phyloP scores from a whole-genome alignment of 2,113 vertebrate genomes.

The Carollia perspicillata region DNA sequence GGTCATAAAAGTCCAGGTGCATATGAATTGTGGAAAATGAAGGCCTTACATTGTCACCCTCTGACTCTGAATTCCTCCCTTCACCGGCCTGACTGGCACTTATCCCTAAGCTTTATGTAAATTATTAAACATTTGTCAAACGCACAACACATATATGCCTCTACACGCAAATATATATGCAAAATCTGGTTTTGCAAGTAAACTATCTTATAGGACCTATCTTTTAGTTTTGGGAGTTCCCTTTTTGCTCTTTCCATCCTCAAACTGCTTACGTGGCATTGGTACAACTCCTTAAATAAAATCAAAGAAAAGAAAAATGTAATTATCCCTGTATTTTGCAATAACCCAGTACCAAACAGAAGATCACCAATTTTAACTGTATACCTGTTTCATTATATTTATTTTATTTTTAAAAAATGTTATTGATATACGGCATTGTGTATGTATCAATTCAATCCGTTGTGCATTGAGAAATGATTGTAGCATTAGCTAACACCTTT shows the following conservation, averaged over 20 bases:
- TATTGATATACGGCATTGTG: not conserved
- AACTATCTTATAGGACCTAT: not conserved
- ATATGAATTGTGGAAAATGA: not conserved
- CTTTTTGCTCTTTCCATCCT: not conserved
- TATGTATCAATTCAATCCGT: not conserved
- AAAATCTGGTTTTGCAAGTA: not conserved
- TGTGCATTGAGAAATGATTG: not conserved
- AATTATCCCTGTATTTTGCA: not conserved
- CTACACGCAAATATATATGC: not conserved
- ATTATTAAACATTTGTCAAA: not conserved
- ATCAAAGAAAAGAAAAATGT: not conserved
- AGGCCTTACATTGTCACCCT: not conserved
- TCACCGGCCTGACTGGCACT: not conserved
- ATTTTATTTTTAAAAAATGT: not conserved
- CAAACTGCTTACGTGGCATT: not conserved
- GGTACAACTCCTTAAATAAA: not conserved
- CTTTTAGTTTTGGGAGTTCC: not conserved
- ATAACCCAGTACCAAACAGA: not conserved
- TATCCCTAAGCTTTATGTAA: not conserved
- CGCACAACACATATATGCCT: not conserved
- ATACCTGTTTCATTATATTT: not conserved
- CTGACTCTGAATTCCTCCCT: not conserved
- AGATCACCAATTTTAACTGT: not conserved
- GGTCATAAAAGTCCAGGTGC: not conserved
- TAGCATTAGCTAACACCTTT: fast-evolving